phyloP scores from a whole-genome alignment of 2,888 invertebrate genomes.

The Glomeris marginata region DNA sequence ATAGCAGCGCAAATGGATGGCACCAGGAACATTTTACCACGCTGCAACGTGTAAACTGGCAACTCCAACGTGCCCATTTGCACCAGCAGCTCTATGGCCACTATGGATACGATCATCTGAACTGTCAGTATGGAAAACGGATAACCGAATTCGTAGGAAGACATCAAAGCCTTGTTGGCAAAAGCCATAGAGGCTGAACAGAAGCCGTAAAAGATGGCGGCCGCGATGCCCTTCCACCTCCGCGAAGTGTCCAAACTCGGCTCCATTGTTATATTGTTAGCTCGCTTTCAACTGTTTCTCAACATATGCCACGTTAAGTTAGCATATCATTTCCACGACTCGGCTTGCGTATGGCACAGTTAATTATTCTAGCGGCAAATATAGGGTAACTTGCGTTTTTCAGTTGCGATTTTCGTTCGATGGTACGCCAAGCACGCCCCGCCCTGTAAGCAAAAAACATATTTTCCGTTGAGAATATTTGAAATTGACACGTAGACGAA shows the following conservation, averaged over 20 bases:
- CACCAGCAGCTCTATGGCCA: conserved; percentile 28
- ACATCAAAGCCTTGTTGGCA: conserved; percentile 31
- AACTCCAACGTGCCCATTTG: conserved; percentile 13
- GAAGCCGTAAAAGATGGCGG: conserved; percentile 30
- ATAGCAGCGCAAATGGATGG: conserved; percentile 35
- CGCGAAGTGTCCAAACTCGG: background rate
- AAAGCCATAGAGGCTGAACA: conserved; percentile 32
- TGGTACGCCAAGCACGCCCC: too few species aligned
- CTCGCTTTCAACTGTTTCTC: too few species aligned
- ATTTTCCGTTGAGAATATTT: too few species aligned
- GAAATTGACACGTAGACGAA: too few species aligned
- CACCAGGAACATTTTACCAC: conserved; percentile 30
- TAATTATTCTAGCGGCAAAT: too few species aligned
- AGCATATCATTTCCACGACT: too few species aligned
- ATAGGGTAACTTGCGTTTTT: too few species aligned
- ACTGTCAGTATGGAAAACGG: conserved; percentile 35
- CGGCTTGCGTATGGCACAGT: too few species aligned
- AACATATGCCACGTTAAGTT: too few species aligned
- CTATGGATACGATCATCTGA: conserved; percentile 34
- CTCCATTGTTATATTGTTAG: too few species aligned
- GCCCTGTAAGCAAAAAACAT: too few species aligned
- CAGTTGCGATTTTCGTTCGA: too few species aligned
- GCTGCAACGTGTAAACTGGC: conserved; percentile 26
- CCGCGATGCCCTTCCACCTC: conserved; percentile 21
- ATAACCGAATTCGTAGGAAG: conserved; percentile 32